Evolutionary conservation across 2,797 vertebrate genomes (phyloP), one percentile per base, ranked within the genome.

Genomic region (Lateolabrax maculatus): DNA sequence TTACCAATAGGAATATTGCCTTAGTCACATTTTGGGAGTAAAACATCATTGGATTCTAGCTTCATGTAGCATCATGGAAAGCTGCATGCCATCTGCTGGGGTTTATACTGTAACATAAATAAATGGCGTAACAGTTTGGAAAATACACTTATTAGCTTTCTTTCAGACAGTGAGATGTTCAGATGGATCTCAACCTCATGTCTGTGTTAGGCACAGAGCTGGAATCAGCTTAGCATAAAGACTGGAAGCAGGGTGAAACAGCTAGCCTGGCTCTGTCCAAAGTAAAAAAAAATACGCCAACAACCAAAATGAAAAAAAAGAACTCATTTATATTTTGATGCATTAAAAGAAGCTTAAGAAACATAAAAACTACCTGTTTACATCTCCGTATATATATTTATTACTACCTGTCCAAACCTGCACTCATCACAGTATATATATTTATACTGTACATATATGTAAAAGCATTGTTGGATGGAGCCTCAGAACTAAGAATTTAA

Each of bases 51-150:
- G 10, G 19, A 29, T 67, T 43, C 12, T 13, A 34, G 31, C 18
- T 71, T 71, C 19, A 46, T 58, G 29, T 37, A 2, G 7, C n/a
- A 18, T 15, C n/a, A 18, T 39, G 63, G 49, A 68, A 61, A 73
- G 31, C 46, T 44, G 39, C 5, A 8, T 21, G 5, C 16, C 13
- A 19, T 13, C 31, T 63, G 13, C 46, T 1, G 15, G n/a, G 15
- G 21, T 43, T 53, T 41, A 21, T 15, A 15, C 19, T 6, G 15
- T 18, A 10, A 39, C 13, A 12, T 15, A 21, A 46, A 69, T 29
- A 62, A 7, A 15, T 7, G 16, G 13, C 39, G 43, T 6, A 5
- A 29, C 5, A n/a, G 63, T 55, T 56, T 23, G n/a, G 31, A 3
- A 29, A 44, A 60, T 19, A 41, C 10, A 15, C 8, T n/a, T 1